Evolutionary conservation across 2,888 invertebrate species (phyloP).

Genomic region (Drosophila atroscutellata): DNA sequence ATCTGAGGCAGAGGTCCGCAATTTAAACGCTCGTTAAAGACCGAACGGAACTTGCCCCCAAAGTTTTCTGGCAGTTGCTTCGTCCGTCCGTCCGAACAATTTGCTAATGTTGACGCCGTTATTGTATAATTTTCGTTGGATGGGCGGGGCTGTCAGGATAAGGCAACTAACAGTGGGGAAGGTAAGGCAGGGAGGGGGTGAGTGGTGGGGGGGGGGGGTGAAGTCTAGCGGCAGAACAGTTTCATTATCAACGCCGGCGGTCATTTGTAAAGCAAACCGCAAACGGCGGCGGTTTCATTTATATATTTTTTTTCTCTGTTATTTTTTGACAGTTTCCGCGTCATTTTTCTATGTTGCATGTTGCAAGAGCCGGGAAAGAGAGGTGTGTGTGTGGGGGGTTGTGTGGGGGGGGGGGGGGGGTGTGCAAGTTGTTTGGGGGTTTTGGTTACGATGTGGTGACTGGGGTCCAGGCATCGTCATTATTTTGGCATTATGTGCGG

Average conservation of each 20-base stretch:
- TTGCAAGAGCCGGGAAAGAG: background rate
- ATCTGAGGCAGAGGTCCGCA: constrained; percentile 32
- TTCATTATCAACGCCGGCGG: constrained; percentile 61
- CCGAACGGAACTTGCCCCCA: constrained; percentile 9
- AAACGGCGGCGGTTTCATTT: constrained; percentile 60
- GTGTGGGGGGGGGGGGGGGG: background rate
- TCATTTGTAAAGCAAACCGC: constrained; percentile 75
- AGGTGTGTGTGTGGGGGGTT: background rate
- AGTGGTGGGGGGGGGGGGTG: background rate
- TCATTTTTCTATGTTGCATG: constrained; percentile 71
- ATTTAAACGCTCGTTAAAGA: constrained; percentile 60
- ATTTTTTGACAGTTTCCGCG: constrained; percentile 72
- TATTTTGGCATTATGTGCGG: constrained; percentile 75
- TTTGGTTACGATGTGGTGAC: constrained; percentile 7
- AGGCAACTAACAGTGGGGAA: background rate
- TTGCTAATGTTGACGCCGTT: constrained; percentile 80
- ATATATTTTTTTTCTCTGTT: constrained; percentile 16
- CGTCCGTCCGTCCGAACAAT: constrained; percentile 48
- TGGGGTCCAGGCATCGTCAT: constrained; percentile 60
- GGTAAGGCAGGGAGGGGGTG: background rate
- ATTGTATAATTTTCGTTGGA: constrained; percentile 67
- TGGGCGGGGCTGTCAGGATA: constrained; percentile 38
- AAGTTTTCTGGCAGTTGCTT: constrained; percentile 19
- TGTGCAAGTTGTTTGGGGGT: background rate
- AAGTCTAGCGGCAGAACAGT: constrained; percentile 24